These are phyloP conservation scores for Lampris megalopsis DNA, from an alignment of 2,113 vertebrate genomes.

Conservation along the genomic window DNA sequence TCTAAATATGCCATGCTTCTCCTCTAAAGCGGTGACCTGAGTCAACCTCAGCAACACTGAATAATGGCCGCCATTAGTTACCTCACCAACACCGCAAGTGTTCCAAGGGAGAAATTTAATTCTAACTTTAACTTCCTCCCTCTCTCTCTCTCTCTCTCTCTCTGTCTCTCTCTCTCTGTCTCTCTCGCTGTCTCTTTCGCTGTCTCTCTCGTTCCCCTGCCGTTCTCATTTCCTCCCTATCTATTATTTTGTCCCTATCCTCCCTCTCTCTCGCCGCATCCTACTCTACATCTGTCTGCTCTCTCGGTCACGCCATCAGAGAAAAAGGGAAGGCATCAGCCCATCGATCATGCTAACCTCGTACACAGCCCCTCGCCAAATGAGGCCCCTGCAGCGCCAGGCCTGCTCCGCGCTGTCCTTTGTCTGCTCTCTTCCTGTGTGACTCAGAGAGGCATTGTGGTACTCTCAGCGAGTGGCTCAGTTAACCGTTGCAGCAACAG, in stretches of 20 bases:
- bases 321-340: conserved; percentile 40
- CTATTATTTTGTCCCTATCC: background rate
- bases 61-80: no score
- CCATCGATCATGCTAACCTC: conserved; percentile 58
- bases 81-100: no score
- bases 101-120: no score
- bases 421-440: conserved; percentile 77
- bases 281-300: conserved; percentile 3
- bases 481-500: conserved; percentile 46
- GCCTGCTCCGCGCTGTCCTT: conserved; percentile 57
- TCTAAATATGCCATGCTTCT: no score
- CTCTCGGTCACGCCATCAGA: conserved; percentile 33
- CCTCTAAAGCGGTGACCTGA: no score
- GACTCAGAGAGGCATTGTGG: conserved; percentile 76
- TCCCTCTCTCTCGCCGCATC: conserved; percentile 3
- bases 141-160: background rate
- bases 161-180: background rate
- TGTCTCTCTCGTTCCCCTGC: no score
- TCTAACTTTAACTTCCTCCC: background rate
- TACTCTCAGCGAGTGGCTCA: conserved; percentile 72
- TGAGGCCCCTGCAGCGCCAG: conserved; percentile 31
- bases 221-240: background rate
- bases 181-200: background rate
- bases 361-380: conserved; percentile 45
- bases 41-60: no score